Percentiles rank a stretch among this genome's conserved stretches.
These are phyloP conservation scores for Lipophrys pholis DNA, from an alignment of 2,113 vertebrate species.

Conservation along the genomic window DNA sequence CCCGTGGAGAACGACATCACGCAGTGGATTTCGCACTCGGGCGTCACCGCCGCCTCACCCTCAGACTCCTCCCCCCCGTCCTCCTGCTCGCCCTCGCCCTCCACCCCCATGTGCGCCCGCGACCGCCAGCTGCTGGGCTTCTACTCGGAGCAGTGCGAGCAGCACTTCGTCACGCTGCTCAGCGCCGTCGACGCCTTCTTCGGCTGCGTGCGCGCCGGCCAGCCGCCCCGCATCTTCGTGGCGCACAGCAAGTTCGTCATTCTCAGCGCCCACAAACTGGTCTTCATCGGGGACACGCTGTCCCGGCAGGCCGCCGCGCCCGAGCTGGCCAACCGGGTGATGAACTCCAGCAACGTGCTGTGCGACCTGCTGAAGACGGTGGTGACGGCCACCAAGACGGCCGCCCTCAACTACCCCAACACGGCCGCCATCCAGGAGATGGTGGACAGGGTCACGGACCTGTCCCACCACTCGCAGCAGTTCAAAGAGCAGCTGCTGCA, in stretches of 20 bases:
- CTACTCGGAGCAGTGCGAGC: constrained; percentile 94
- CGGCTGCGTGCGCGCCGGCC: constrained; percentile 87
- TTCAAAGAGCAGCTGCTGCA: constrained; percentile 92
- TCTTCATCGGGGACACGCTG: constrained; percentile 96
- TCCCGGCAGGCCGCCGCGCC: constrained; percentile 88
- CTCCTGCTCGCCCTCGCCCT: constrained; percentile 41
- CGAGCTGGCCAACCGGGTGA: constrained; percentile 89
- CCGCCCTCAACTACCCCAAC: constrained; percentile 93
- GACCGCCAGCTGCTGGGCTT: constrained; percentile 92
- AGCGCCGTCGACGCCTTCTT: constrained; percentile 95
- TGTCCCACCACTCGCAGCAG: constrained; percentile 89
- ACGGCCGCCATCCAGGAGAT: constrained; percentile 91
- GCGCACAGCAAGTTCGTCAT: constrained; percentile 98
- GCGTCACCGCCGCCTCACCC: constrained; percentile 43
- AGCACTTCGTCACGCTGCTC: constrained; percentile 92
- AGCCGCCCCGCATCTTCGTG: constrained; percentile 95
- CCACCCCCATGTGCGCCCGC: constrained; percentile 72
- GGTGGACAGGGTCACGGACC: constrained; percentile 92
- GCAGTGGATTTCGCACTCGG: constrained; percentile 87
- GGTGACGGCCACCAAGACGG: constrained; percentile 91
- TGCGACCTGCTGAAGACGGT: constrained; percentile 94
- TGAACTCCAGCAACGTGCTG: constrained; percentile 95
- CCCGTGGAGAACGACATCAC: constrained; percentile 95
- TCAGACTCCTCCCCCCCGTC: constrained; percentile 53
- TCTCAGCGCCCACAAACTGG: constrained; percentile 96